A percentile compares a stretch with the other conserved stretches of the same genome.
Evolutionary conservation across 2,797 vertebrate species (phyloP).

Genomic region (Salarias fasciatus): DNA sequence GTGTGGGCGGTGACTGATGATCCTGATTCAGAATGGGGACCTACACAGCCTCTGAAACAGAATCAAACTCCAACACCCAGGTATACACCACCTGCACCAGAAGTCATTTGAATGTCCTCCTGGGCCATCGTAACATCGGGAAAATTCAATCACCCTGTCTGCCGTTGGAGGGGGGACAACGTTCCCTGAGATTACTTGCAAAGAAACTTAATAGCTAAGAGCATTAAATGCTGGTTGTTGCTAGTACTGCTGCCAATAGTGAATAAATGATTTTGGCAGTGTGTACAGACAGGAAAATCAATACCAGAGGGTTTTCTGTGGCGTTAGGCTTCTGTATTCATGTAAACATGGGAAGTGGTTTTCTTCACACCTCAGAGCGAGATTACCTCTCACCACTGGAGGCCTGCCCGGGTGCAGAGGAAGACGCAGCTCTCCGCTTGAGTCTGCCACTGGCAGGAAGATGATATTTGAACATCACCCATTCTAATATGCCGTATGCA

Average conservation of each 20-base stretch:
- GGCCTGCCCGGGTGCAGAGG: conserved; percentile 64
- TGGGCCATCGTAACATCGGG: conserved; percentile 71
- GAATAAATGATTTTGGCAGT: conserved; percentile 97
- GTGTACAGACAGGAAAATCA: conserved; percentile 95
- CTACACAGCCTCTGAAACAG: conserved; percentile 66
- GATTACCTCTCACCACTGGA: conserved; percentile 85
- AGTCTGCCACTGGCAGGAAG: conserved; percentile 49
- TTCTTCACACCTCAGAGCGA: conserved; percentile 91
- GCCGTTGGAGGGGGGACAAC: conserved; percentile 65
- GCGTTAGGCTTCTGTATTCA: conserved; percentile 93
- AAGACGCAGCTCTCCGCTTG: conserved; percentile 76
- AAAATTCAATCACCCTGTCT: conserved; percentile 82
- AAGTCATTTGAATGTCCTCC: conserved; percentile 80
- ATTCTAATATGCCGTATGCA: conserved; percentile 54
- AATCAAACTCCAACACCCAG: conserved; percentile 71
- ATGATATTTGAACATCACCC: conserved; percentile 56
- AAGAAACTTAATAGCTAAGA: conserved; percentile 88
- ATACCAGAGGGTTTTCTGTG: conserved; percentile 94
- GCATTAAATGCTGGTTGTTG: conserved; percentile 88
- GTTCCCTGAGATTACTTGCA: conserved; percentile 82
- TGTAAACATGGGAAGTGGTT: conserved; percentile 98
- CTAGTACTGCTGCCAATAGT: conserved; percentile 91
- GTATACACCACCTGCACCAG: conserved; percentile 77
- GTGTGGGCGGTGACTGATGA: conserved; percentile 79
- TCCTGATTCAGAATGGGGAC: conserved; percentile 67